phyloP scores from a whole-genome alignment of 2,797 vertebrate genomes.

The Nannoperca australis region DNA sequence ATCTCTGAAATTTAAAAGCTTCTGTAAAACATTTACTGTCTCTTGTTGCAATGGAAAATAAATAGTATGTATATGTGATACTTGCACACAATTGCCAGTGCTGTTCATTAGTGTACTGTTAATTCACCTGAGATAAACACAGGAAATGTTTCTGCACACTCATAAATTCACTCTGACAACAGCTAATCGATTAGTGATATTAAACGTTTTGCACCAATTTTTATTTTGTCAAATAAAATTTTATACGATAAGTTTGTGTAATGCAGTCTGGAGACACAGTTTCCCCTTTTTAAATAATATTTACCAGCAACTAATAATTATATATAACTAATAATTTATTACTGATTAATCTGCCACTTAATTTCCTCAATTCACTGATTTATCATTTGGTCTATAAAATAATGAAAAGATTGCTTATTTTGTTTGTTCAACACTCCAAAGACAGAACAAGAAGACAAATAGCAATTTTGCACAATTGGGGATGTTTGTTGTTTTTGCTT shows the following conservation, averaged over 20 bases:
- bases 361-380: neutral
- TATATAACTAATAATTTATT: neutral
- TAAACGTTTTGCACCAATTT: neutral
- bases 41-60: slow-evolving; percentile 69
- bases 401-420: neutral
- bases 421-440: neutral
- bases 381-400: neutral
- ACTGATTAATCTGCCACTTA: neutral
- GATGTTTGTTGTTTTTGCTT: neutral
- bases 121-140: slow-evolving; percentile 20
- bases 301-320: neutral
- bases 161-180: neutral
- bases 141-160: slow-evolving; percentile 6
- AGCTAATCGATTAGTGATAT: neutral
- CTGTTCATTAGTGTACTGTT: neutral
- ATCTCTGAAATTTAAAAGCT: slow-evolving; percentile 27
- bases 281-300: neutral
- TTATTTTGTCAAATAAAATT: neutral
- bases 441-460: neutral
- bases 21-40: slow-evolving; percentile 52
- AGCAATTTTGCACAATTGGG: neutral
- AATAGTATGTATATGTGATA: slow-evolving; percentile 35
- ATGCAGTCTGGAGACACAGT: neutral
- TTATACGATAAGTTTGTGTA: neutral
- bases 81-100: neutral